A percentile compares a stretch with the other conserved stretches of the same genome.
Evolutionary conservation across 2,797 vertebrate genomes (phyloP).

Genomic region (Chloroceryle amazona): DNA sequence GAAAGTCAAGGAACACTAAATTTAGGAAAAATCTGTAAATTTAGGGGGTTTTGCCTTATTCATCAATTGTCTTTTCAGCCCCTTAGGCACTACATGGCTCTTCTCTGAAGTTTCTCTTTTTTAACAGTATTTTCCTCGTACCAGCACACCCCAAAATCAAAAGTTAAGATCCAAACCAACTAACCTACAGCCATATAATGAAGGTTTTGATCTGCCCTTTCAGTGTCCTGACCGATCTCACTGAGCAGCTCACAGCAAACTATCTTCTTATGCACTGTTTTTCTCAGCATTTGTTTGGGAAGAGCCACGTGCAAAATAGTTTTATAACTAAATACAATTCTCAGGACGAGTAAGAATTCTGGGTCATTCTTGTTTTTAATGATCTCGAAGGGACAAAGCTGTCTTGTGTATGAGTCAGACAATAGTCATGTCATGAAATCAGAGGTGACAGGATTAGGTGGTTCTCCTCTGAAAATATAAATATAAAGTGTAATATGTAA

Average conservation of each 20-base stretch:
- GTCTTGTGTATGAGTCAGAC: constrained; percentile 28
- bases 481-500: background rate
- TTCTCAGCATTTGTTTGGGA: background rate
- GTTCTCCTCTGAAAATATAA: constrained; percentile 36
- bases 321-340: background rate
- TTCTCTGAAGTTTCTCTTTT: background rate
- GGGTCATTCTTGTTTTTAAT: background rate
- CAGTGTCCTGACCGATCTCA: background rate
- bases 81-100: background rate
- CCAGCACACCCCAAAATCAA: background rate
- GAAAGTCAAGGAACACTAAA: background rate
- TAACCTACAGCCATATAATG: background rate
- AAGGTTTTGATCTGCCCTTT: background rate
- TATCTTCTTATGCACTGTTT: background rate
- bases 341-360: background rate
- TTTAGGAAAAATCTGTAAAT: background rate
- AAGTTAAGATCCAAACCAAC: background rate
- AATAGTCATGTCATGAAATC: constrained; percentile 59
- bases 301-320: background rate
- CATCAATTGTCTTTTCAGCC: background rate
- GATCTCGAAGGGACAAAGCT: constrained; percentile 37
- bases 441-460: constrained; percentile 57
- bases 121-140: background rate
- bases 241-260: background rate
- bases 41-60: background rate